Base-by-base conservation (phyloP, 2,888 invertebrate genomes). In the Invenusta paracnida region DNA sequence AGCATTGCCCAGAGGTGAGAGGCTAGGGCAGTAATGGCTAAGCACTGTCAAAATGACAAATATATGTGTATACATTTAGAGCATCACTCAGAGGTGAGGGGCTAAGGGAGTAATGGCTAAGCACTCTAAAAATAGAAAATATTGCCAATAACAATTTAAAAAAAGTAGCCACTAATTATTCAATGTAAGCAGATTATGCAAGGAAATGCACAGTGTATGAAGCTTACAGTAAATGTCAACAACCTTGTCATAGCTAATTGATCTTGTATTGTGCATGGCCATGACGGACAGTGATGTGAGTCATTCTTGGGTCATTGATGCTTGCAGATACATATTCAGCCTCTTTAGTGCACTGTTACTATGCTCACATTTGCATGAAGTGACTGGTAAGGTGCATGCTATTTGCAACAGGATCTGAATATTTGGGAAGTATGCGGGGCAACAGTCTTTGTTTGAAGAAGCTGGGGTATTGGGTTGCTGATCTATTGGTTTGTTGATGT, bases 381-480 rank as follows among this genome's bases (percentile, higher is more conserved):
- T 73, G 73, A 73, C 73, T 73, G 73, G 25, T 73, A 73, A 73
- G 25, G 73, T 73, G 73, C 73, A 73, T 73, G 73, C 73, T 73
- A 73, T 73, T 73, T 73, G 25, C 73, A 73, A 73, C 73, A 73
- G 73, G 73, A 73, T 73, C 73, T 23, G 25, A 73, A 73, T 73
- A 73, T 25, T 73, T 73, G 23, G 73, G 17, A 73, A 5, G 25
- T 73, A 73, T 73, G 73, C 17, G 25, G 73, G 73, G 73, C 73
- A 73, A 73, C 73, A 73, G 73, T 73, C 73, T 73, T 73, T 73
- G 25, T 13, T 73, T 73, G 73, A 73, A 73, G 27, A 73, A 73
- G 73, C 73, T 73, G 73, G 73, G 73, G 73, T 73, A 73, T 73
- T 73, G 73, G 73, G 73, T 73, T 25, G 73, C 73, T 73, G 17